Conservation (phyloP, 1,140 invertebrate genomes). For the Heliothis subflexa region DNA sequence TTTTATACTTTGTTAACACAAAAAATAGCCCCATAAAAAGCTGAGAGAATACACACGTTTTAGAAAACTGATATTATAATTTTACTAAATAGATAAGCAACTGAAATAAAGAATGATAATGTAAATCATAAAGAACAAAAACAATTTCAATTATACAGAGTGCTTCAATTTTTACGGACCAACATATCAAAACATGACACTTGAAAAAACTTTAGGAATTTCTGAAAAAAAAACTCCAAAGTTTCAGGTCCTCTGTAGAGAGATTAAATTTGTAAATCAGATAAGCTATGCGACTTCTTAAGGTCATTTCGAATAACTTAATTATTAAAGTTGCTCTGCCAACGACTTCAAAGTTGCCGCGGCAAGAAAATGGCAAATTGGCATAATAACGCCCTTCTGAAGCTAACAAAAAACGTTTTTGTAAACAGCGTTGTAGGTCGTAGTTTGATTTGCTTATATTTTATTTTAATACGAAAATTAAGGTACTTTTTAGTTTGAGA, state of each 20-base stretch:
- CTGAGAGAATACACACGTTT: no score
- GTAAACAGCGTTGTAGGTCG: neutral
- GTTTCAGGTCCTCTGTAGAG: neutral
- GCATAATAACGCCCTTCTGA: constrained; percentile 24
- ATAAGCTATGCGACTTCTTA: constrained; percentile 39
- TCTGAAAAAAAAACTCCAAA: neutral
- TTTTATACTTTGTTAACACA: no score
- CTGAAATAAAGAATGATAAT: neutral
- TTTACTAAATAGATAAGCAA: neutral
- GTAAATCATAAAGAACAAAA: no score
- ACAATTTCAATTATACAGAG: no score
- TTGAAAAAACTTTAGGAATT: constrained; percentile 20
- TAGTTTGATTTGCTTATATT: neutral
- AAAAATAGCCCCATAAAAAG: no score
- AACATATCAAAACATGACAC: neutral
- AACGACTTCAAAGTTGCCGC: constrained; percentile 20
- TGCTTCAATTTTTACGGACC: neutral
- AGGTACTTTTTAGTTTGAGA: no score
- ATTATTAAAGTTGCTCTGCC: constrained; percentile 40
- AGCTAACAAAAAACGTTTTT: constrained; percentile 22
- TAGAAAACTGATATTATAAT: no score
- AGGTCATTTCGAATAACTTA: constrained; percentile 42
- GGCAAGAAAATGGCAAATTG: constrained; percentile 31
- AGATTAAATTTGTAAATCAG: constrained; percentile 41
- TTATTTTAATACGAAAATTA: no score